Base-by-base conservation (phyloP, 2,888 invertebrate species). In the Meta bourneti region DNA sequence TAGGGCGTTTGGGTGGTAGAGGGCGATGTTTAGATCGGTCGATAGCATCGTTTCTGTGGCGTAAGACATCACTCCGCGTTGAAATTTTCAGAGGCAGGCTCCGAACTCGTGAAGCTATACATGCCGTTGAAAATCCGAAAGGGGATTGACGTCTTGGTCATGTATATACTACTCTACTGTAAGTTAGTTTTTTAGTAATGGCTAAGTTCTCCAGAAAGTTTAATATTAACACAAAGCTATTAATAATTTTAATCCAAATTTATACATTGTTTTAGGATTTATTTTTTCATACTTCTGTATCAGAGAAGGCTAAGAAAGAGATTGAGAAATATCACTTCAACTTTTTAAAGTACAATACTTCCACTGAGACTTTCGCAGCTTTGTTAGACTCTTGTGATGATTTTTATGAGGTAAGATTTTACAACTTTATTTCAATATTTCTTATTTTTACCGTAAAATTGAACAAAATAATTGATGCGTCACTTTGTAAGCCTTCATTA, bases 381-480 rank as follows among this genome's bases (percentile, higher is more conserved):
- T 2, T 83, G 71, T 20, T 83, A 52, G 7, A 51, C 6, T 51
- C 54, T 7, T 52, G 83, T 2, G 71, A 71, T 52, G 83, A 83
- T 83, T 83, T 83, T 16, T 49, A 74, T 51, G 34, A 72, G 7
- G 83, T 83, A 83, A 72, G 19, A 70, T n/a, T 9, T 51, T 20
- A 6, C 20, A 34, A 34, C 20, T 1, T 34, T 80, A 19, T 48
- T 51, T 51, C 6, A 49, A 52, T 69, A 69, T 69, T 69, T 13
- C 13, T 69, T 69, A 13, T n/a, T 69, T 69, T n/a, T 69, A 69
- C 5, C 4, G 7, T n/a, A 5, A 5, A 69, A 69, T 7, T 7
- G 0, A 69, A 69, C 70, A 69, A 69, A 69, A 69, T n/a, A 69
- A 16, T 4, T 13, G 5, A 5, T 7, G 70, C 5, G 70, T 16